Base-by-base conservation (phyloP, 1,140 invertebrate genomes). In the Apocrypta bakeri region DNA sequence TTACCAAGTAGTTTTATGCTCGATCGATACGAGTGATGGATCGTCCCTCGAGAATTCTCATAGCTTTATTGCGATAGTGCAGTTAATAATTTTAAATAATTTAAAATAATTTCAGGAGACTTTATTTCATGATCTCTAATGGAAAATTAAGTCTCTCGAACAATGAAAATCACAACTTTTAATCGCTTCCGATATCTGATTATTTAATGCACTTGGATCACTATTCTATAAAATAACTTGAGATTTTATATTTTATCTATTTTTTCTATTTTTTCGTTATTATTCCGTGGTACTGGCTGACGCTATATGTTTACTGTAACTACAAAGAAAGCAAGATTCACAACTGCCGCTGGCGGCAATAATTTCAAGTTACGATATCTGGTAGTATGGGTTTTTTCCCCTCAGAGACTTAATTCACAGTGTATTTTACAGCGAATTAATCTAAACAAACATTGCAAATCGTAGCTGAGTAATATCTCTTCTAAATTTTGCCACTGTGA, bases 11-110 rank as follows among this genome's bases (percentile, higher is more conserved):
- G 48, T 56, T 48, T 48, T 17, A 37, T 37, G 48, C 48, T 2
- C 48, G n/a, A n/a, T 56, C 48, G 48, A 56, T 56, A 56, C 48
- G 48, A 56, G n/a, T 56, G 48, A 56, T 56, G 48, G 48, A 56
- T 56, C 17, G 48, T 56, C 48, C 4, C 48, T 56, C 48, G 48
- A n/a, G 48, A 56, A 56, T 56, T 21, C 48, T 56, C 48, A 56
- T 1, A 56, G n/a, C 48, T 56, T 56, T 56, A 2, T 21, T 56
- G 7, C 21, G n/a, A n/a, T 48, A 48, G 42, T 56, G 7, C n/a
- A 56, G 48, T 56, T 56, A n/a, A 56, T n/a, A 56, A 21, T 56
- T 56, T 56, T n/a, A 21, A 56, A 17, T 56, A 1, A 56, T n/a
- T 56, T 56, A n/a, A 56, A 56, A n/a, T 42, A 42, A 42, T 42